Base-by-base conservation (phyloP, 2,888 invertebrate genomes). In the Torymus aiolomorphi region DNA sequence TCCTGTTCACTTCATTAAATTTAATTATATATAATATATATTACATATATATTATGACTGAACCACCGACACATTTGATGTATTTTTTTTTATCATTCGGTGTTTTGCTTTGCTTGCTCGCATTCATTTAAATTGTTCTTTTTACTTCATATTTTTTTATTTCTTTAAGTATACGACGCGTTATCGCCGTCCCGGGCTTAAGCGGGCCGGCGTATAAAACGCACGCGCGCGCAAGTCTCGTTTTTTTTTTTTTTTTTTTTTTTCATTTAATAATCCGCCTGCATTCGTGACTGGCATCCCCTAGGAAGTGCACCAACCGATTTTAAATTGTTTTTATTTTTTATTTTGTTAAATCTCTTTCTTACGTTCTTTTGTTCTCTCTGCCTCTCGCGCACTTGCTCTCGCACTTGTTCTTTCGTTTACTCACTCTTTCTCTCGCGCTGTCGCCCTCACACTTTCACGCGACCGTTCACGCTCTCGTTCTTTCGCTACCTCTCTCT, bases 21-120 rank as follows among this genome's bases (percentile, higher is more conserved):
- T 88, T 86, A 85, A 87, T 87, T 85, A 86, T 87, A 86, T 88
- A 85, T 86, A 87, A 88, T 88, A 88, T 89, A 89, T 89, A 89
- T 89, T 89, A 89, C 88, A 89, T 89, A 89, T 89, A 89, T 89
- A 89, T 89, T 89, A 89, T 87, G 89, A 88, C 88, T 88, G 89
- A 89, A 88, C 85, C 89, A 89, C 88, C 89, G 87, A 89, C 86
- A 83, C 83, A 84, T 82, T 84, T 83, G 84, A 83, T 83, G 84
- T 84, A 83, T 76, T 84, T 82, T 83, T 42, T 76, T 79, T 75
- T 82, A 82, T 83, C 80, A 82, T 83, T 83, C 82, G 83, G 82
- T 82, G 82, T 83, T 72, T 78, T 79, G 31, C 74, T 81, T 76
- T 78, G 20, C 74, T 73, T 84, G 82, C 76, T 83, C 82, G 83